A percentile compares a stretch with the other conserved stretches of the same genome.
Evolutionary conservation across 2,113 vertebrate species (phyloP).

Genomic region (Rhinolophus ferrumequinum): DNA sequence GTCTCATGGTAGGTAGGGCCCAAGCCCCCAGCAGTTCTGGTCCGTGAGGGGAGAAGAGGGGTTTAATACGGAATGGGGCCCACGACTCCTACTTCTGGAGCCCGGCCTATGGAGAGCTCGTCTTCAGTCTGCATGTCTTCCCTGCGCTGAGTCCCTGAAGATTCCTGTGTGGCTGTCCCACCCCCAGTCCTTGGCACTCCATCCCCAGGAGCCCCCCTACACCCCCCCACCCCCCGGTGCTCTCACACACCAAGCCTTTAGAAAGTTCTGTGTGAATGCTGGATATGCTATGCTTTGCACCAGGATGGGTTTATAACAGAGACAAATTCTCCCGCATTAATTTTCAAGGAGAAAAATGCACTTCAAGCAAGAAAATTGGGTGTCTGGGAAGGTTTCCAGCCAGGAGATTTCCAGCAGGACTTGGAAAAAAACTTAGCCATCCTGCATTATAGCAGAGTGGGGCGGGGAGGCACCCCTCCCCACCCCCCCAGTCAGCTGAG

Average conservation of each 20-base stretch:
- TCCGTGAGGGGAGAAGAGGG: background rate
- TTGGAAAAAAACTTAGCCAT: background rate
- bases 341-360: conserved; percentile 61
- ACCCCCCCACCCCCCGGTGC: background rate
- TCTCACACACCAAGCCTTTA: background rate
- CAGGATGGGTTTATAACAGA: background rate
- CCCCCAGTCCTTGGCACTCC: background rate
- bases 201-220: too few relatives aligned
- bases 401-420: conserved; percentile 30
- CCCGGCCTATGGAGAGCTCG: too few relatives aligned
- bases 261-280: background rate
- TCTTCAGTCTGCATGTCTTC: background rate
- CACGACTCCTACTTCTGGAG: background rate
- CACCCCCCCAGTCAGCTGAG: background rate
- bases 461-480: background rate
- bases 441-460: background rate
- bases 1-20: background rate
- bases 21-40: too few relatives aligned
- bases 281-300: background rate
- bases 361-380: conserved; percentile 26
- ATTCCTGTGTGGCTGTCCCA: background rate
- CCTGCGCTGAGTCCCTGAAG: background rate
- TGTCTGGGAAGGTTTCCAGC: conserved; percentile 55
- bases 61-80: background rate
- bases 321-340: background rate